Base-by-base conservation (phyloP, 1,140 invertebrate species). In the Temnothorax curvispinosus region DNA sequence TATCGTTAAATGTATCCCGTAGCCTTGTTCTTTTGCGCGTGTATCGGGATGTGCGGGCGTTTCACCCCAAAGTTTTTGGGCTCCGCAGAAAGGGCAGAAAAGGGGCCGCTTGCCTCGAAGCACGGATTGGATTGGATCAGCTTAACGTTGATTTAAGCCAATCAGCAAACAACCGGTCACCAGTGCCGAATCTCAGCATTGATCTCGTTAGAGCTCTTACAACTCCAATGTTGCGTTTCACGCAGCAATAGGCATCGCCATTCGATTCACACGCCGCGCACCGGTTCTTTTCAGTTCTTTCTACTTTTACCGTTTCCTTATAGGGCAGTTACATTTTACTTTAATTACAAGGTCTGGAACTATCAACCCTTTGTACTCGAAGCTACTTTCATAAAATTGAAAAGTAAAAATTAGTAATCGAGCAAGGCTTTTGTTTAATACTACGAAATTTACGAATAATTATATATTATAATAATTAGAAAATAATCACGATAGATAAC, bases 91-190 rank as follows among this genome's bases (percentile, higher is more conserved):
- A 91, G 90, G 92, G 90, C 89, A 91, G 88, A 82, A 94, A 93
- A 94, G 94, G 94, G 93, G 88, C 92, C 90, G 91, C 91, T 91
- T 92, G 91, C 90, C 92, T 92, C 88, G 77, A 82, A 93, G 91
- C 90, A 92, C 89, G 93, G 93, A 95, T 94, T 94, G 93, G 92
- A 94, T 95, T 94, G 94, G 94, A 95, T 95, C 95, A 93, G 95
- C 95, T 95, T 95, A 95, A 91, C 94, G 94, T 91, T 95, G 95
- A 95, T 95, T 95, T 95, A 95, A 95, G 95, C 95, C 95, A 95
- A 95, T 95, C 93, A 92, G 92, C 90, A 95, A 95, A 95, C 93
- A 95, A 84, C 86, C 92, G 91, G 92, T 93, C 92, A 92, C 91
- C 92, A 92, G 90, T 91, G 78, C 91, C 87, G 91, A 93, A 93